phyloP scores from a whole-genome alignment of 2,113 vertebrate genomes.

The Tachuris rubrigastra region DNA sequence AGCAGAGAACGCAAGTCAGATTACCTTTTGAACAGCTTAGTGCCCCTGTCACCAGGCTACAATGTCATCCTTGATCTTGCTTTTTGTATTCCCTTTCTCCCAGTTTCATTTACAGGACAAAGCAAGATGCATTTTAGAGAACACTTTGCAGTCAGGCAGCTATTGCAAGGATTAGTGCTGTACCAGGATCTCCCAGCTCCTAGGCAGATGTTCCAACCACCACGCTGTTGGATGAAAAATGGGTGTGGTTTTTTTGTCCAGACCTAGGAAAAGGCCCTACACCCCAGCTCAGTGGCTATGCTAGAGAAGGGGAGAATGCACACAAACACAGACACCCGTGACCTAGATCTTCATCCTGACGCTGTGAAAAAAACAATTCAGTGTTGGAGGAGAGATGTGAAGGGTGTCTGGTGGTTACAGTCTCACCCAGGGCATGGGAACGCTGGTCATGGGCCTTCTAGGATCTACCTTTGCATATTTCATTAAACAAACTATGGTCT shows the following conservation, averaged over 20 bases:
- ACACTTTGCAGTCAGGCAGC: not conserved
- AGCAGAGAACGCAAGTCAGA: constrained; percentile 34
- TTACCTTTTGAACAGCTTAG: constrained; percentile 53
- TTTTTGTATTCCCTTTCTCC: constrained; percentile 21
- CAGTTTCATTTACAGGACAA: constrained; percentile 9
- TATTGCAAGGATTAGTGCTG: not conserved
- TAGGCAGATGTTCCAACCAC: not conserved
- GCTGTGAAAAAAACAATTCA: not conserved
- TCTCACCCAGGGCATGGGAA: not conserved
- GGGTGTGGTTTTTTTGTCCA: not conserved
- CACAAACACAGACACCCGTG: not conserved
- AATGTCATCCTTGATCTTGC: constrained; percentile 52
- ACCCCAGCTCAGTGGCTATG: not conserved
- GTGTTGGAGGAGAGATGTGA: not conserved
- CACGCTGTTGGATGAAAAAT: not conserved
- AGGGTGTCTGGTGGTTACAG: not conserved
- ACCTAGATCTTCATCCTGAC: not conserved
- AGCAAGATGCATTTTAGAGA: not conserved
- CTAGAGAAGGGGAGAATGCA: not conserved
- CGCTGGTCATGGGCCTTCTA: not conserved
- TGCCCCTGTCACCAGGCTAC: constrained; percentile 28
- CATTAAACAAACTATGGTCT: not conserved
- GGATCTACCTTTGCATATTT: not conserved
- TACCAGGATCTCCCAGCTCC: not conserved
- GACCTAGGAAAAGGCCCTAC: not conserved